Base-by-base conservation (phyloP, 2,888 invertebrate genomes). In the Anticlea derivata region DNA sequence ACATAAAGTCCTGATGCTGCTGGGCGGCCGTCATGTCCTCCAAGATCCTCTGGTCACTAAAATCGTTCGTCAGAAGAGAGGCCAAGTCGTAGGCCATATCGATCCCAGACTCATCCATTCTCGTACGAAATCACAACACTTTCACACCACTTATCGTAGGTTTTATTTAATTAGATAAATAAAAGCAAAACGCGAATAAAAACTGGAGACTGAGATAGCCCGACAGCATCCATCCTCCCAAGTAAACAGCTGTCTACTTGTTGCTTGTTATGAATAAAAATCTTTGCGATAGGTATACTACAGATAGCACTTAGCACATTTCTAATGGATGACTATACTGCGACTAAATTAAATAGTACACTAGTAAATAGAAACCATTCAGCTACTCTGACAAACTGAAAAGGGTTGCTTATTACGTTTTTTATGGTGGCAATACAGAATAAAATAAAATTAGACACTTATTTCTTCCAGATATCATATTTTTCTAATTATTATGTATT, bases 51-150 rank as follows among this genome's bases (percentile, higher is more conserved):
- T 87, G 87, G 68, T 92, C 91, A 64, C 83, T 91, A 65, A 86
- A 88, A 77, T 92, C 92, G 70, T 92, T 92, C 60, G 89, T 84
- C 60, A 92, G 84, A 63, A 92, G 86, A 59, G 92, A 91, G 54
- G 92, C 92, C 69, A 93, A 89, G 86, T 93, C 93, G 71, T 92
- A 93, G 56, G 91, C 93, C 91, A 93, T 92, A 70, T 93, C 93
- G 65, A 93, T 92, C 61, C 93, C 93, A 66, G 93, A 93, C 78
- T 93, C 93, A 80, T 93, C 92, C 93, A 93, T 93, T 75, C 78
- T 86, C 65, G 53, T 72, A 71, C 68, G 70, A 64, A 69, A 73
- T 69, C 84, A 82, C 83, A 73, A 73, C 83, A 81, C 80, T 70
- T 76, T 79, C 72, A 66, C 88, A 86, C 86, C 75, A 59, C 63